A percentile compares a stretch with the other conserved stretches of the same genome.
These are phyloP conservation scores for Chloroceryle amazona DNA, from an alignment of 2,797 vertebrate species.

Conservation along the genomic window DNA sequence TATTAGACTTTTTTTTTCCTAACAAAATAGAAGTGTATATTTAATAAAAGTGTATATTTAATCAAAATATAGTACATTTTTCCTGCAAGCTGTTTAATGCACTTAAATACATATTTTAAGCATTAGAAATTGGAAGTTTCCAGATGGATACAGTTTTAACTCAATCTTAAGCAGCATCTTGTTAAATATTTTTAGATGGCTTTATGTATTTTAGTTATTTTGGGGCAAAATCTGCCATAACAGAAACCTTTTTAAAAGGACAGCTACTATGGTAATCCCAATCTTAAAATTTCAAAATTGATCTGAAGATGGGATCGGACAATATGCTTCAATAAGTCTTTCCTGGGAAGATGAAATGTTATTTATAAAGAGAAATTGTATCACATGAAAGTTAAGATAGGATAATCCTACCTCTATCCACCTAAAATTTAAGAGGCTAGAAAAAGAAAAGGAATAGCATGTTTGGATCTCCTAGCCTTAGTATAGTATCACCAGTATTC, in stretches of 20 bases:
- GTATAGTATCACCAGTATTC: rapidly evolving
- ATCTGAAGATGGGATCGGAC: background rate
- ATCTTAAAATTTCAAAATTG: background rate
- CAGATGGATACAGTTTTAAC: conserved; percentile 25
- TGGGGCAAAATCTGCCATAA: background rate
- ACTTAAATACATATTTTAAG: background rate
- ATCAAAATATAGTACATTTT: background rate
- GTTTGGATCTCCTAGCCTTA: background rate
- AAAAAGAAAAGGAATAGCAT: background rate
- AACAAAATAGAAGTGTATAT: background rate
- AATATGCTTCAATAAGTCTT: background rate
- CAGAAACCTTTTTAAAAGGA: background rate
- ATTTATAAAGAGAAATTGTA: background rate
- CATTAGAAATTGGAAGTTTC: conserved; percentile 17
- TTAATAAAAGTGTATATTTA: too few species aligned
- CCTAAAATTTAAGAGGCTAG: background rate
- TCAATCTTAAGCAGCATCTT: background rate
- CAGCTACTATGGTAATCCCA: background rate
- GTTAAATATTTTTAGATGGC: conserved; percentile 12
- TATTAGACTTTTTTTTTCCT: background rate
- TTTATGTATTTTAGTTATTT: conserved; percentile 8
- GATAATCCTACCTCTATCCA: background rate
- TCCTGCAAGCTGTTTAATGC: background rate
- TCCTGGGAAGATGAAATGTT: background rate
- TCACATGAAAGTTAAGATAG: background rate